Evolutionary conservation across 2,888 invertebrate species (phyloP).

Genomic region (Plagodis pulveraria): DNA sequence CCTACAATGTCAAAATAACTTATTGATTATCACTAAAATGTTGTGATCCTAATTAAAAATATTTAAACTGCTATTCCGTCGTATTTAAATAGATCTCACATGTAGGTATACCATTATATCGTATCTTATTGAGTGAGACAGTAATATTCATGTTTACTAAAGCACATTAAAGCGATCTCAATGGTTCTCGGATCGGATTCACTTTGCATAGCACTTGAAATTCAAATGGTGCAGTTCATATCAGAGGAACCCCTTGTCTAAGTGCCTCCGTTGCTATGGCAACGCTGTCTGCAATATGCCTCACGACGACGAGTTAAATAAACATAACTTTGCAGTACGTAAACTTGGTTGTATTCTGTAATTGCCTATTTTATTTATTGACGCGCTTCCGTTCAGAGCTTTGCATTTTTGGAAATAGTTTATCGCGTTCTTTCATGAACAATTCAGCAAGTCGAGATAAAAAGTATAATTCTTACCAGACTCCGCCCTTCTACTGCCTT

Average conservation of each 20-base stretch:
- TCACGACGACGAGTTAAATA: too few relatives aligned
- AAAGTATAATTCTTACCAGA: too few relatives aligned
- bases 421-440: too few relatives aligned
- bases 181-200: constrained; percentile 66
- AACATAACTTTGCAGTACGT: constrained; percentile 6
- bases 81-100: constrained; percentile 3
- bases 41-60: too few relatives aligned
- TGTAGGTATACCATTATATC: neutral
- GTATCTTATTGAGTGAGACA: constrained; percentile 41
- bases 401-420: too few relatives aligned
- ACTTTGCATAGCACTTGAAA: constrained; percentile 82
- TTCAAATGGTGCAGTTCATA: constrained; percentile 82
- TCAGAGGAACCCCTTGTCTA: constrained; percentile 67
- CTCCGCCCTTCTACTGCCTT: too few relatives aligned
- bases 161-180: constrained; percentile 61
- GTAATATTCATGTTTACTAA: constrained; percentile 51
- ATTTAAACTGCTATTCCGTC: too few relatives aligned
- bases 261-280: constrained; percentile 65
- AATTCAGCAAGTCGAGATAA: too few relatives aligned
- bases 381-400: too few relatives aligned
- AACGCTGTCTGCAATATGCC: constrained; percentile 50
- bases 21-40: too few relatives aligned
- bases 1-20: too few relatives aligned
- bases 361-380: too few relatives aligned
- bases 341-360: neutral